Conservation (phyloP, 2,797 vertebrate species). For the Spheniscus humboldti region DNA sequence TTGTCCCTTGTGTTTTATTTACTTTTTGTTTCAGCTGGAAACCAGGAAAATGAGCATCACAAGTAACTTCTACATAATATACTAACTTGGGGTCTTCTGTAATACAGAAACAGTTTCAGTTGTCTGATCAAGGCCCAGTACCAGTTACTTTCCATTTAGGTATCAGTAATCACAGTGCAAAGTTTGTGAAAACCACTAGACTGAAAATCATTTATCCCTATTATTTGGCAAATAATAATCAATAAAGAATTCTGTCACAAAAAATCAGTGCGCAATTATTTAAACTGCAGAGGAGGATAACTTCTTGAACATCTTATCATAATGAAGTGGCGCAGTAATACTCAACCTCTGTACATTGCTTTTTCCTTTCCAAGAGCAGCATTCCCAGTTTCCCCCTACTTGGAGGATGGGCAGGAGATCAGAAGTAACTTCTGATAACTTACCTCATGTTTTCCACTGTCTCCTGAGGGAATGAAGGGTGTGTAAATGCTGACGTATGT, state of each 20-base stretch:
- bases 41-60: not conserved
- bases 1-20: not conserved
- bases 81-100: not conserved
- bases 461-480: not conserved
- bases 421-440: not conserved
- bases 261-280: not conserved
- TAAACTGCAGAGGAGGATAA: not conserved
- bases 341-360: not conserved
- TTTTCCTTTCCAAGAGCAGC: not conserved
- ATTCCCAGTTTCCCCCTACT: not conserved
- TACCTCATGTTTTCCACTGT: not conserved
- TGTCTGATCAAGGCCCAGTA: not conserved
- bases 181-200: not conserved
- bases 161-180: not conserved
- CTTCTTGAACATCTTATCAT: not conserved
- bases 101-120: fast-evolving
- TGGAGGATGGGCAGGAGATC: not conserved
- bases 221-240: not conserved
- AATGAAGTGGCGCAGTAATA: fast-evolving
- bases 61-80: not conserved
- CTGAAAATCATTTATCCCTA: not conserved
- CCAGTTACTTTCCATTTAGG: not conserved
- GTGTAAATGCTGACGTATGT: no score
- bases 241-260: not conserved
- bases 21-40: not conserved